These are phyloP conservation scores for Limonius californicus DNA, from an alignment of 1,140 invertebrate species.

Conservation along the genomic window DNA sequence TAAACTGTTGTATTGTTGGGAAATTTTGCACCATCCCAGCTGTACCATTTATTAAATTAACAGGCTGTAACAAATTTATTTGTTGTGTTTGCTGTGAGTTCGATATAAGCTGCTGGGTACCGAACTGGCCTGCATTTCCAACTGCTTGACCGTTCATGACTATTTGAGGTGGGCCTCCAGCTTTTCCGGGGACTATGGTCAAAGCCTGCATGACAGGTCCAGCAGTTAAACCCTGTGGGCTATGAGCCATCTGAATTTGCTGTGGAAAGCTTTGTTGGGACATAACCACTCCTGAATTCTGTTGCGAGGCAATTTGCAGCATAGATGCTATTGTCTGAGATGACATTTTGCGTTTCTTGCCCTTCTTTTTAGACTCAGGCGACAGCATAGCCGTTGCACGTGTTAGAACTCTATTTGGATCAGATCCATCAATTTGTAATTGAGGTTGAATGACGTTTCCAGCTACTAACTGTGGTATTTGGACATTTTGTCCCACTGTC, in stretches of 20 bases:
- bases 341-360: slow-evolving; percentile 69
- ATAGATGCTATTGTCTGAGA: slow-evolving; percentile 70
- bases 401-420: slow-evolving; percentile 40
- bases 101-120: slow-evolving; percentile 64
- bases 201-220: slow-evolving; percentile 68
- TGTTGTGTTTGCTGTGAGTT: slow-evolving; percentile 69
- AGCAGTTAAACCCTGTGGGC: slow-evolving; percentile 53
- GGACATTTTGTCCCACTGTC: slow-evolving; percentile 62
- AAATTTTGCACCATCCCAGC: slow-evolving; percentile 72
- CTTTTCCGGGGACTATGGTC: slow-evolving; percentile 72
- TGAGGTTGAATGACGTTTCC: slow-evolving; percentile 62
- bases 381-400: slow-evolving; percentile 56
- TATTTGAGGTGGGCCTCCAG: slow-evolving; percentile 62
- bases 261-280: slow-evolving; percentile 57
- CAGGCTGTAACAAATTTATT: slow-evolving; percentile 75
- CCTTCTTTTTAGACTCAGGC: slow-evolving; percentile 66
- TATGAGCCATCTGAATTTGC: slow-evolving; percentile 62
- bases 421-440: slow-evolving; percentile 48
- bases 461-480: slow-evolving; percentile 63
- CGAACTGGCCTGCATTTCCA: slow-evolving; percentile 55
- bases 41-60: slow-evolving; percentile 71
- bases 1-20: slow-evolving; percentile 75
- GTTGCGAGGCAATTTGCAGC: slow-evolving; percentile 60
- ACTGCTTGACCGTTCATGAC: slow-evolving; percentile 66
- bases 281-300: slow-evolving; percentile 45